phyloP scores from a whole-genome alignment of 2,888 invertebrate species.

The Troides oblongomaculatus region DNA sequence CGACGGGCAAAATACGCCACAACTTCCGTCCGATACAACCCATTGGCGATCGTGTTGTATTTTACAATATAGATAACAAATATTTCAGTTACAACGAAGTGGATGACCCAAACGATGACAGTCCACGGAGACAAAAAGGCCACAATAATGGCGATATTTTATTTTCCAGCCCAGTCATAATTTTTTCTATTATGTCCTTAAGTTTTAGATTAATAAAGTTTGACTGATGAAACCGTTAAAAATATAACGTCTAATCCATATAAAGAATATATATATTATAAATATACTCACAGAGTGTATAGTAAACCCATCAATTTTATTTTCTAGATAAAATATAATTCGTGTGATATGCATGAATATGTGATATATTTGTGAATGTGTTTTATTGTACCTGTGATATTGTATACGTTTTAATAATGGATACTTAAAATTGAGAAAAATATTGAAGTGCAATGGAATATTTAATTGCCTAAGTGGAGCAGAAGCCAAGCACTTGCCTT shows the following conservation, averaged over 20 bases:
- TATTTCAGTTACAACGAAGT: constrained; percentile 70
- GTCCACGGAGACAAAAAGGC: constrained; percentile 45
- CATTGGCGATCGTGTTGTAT: constrained; percentile 84
- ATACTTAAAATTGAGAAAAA: neutral
- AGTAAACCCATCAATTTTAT: neutral
- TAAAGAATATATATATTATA: neutral
- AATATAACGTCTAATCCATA: neutral
- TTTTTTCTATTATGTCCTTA: constrained; percentile 20
- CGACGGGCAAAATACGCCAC: constrained; percentile 85
- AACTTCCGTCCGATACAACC: constrained; percentile 92
- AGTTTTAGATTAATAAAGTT: constrained; percentile 5
- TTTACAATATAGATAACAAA: constrained; percentile 77
- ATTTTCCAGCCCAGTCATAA: constrained; percentile 17
- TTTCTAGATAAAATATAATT: neutral
- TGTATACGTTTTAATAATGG: neutral
- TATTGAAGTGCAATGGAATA: no score
- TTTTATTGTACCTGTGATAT: constrained; percentile 21
- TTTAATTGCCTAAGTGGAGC: no score
- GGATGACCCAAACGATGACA: constrained; percentile 54
- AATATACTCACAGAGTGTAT: neutral
- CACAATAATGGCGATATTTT: constrained; percentile 37
- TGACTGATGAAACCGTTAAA: neutral
- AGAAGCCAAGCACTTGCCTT: no score
- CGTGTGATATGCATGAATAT: neutral
- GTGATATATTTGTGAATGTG: neutral